Base-by-base conservation (phyloP, 2,888 invertebrate species). In the Apodemia duryi region DNA sequence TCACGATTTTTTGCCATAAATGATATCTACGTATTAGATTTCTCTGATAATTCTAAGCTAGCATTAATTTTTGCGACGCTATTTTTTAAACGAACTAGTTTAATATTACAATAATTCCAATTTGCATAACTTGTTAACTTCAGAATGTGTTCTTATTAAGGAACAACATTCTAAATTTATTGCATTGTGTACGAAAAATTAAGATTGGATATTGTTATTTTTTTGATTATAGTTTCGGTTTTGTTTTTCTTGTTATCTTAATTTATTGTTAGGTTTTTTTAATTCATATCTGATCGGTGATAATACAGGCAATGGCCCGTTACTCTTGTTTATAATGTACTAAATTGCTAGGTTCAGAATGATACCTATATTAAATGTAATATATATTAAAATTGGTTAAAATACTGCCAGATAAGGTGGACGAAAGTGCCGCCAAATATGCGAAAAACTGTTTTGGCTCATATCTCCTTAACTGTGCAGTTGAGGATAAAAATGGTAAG, bases 1-100 rank as follows among this genome's bases (percentile, higher is more conserved):
- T 85, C 84, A 87, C 85, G 86, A 85, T 85, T 86, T 86, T 84
- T 79, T 77, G 75, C 75, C 77, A 76, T 77, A 77, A 46, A 73
- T 71, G 69, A 69, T 70, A 71, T 70, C 71, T 63, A 60, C 70
- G 64, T 67, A 65, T 62, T 46, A 62, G 62, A 62, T 62, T 62
- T 35, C 49, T 46, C 61, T 60, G 49, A 35, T 49, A 54, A 54
- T 54, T 54, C 54, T 54, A 54, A 29, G 54, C 54, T 32, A 54
- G 54, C 28, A 54, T 54, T 54, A 54, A 66, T 68, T 64, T 43
- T 63, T 67, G 67, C 67, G 66, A 66, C 67, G 51, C 67, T 66
- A 69, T 54, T 54, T 54, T 32, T 54, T 54, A 54, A 32, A 29
- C 46, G 13, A 46, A 54, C 54, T 29, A 54, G 54, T 29, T 29